Base-by-base conservation (phyloP, 2,797 vertebrate genomes). In the Microtus californicus region DNA sequence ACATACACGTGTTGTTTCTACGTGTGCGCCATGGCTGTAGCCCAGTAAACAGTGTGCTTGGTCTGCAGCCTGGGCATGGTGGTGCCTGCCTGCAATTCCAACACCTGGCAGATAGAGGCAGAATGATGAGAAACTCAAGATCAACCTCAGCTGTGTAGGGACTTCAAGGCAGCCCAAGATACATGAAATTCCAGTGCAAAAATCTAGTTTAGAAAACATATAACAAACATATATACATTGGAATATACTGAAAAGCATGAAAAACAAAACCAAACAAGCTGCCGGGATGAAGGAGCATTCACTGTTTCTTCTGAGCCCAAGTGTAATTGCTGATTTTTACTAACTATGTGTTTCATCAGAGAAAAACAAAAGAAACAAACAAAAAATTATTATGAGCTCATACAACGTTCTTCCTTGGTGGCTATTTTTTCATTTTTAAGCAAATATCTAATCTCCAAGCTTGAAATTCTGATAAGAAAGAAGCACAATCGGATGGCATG, bases 401-500 rank as follows among this genome's bases (percentile, higher is more conserved):
- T 14, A 92, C 5, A 87, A 71, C 61, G 80, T 40, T 89, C 7
- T 21, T 92, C 12, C 9, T 95, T 37, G 4, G 34, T 78, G n/a
- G 45, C 1, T 31, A 86, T 48, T 95, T 59, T 54, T 1, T 54
- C 29, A 43, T 63, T 80, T 93, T 74, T 7, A 37, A 78, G 45
- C 40, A 93, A 88, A 78, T 29, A 31, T 85, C 45, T 82, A 17
- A 86, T 77, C 21, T 89, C 48, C 48, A 96, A 74, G 37, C 48
- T 69, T 76, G 71, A 93, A 88, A 86, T 87, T 95, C 25, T 82
- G 21, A 21, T 78, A 85, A 71, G 59, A 89, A 94, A 91, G 79
- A 1, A 92, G 12, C 11, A 56, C 37, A 19, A 77, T 25, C 6
- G 2, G n/a, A 79, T 51, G 87, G 59, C 31, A 93, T 85, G 81